Base-by-base conservation (phyloP, 1,140 invertebrate genomes). In the Batillaria attramentaria region DNA sequence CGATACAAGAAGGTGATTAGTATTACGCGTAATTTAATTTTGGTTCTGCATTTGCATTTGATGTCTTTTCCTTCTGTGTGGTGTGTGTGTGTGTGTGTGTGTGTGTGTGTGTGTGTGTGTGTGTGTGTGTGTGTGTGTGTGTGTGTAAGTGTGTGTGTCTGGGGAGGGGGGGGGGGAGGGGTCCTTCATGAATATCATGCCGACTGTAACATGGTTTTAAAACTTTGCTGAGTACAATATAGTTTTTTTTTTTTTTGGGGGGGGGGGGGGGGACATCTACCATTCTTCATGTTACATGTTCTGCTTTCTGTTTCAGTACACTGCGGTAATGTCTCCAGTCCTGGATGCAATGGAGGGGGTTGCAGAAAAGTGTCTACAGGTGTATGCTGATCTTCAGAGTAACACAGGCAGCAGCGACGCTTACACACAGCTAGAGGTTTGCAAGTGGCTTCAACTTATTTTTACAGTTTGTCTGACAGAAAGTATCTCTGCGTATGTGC, bases 1-100 rank as follows among this genome's bases (percentile, higher is more conserved):
- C 68, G 84, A 82, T 84, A 90, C 60, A 86, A 91, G 46, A 91
- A 86, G 84, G 91, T 92, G 84, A 4, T 8, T 62, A 62, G 28
- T 35, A 66, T 66, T 10, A n/a, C 31, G 8, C 31, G 6, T 8
- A n/a, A 16, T 13, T 10, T 65, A 16, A 16, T 8, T 65, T 65
- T 65, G 60, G 18, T 65, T 65, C 6, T 20, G 60, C 6, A n/a
- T 65, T 65, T n/a, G 6, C 8, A 16, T 28, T n/a, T 33, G 18
- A 33, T 65, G 10, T n/a, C 28, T n/a, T 65, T 65, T 20, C 28
- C 20, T n/a, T 65, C 33, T 31, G 31, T 24, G n/a, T n/a, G n/a
- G n/a, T n/a, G n/a, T n/a, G n/a, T n/a, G n/a, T n/a, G n/a, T n/a
- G n/a, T n/a, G n/a, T n/a, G n/a, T n/a, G n/a, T n/a, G n/a, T n/a